Conservation (phyloP, 2,797 vertebrate genomes). For the Xenops minutus region DNA sequence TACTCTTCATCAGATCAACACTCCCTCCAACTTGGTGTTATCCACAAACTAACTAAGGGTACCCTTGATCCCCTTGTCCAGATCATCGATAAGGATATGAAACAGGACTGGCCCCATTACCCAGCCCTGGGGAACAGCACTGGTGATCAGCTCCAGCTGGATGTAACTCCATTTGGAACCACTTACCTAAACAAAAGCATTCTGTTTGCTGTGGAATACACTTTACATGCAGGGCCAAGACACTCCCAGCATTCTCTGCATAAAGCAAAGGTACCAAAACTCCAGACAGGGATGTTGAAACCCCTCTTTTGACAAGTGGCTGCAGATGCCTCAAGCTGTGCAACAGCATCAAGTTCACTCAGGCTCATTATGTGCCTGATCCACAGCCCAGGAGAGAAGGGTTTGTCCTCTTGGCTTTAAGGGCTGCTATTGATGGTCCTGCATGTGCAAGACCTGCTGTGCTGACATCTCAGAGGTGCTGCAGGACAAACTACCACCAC, state of each 20-base stretch:
- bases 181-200: not conserved
- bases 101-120: not conserved
- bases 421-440: not conserved
- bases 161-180: not conserved
- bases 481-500: not conserved
- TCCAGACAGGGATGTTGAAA: not conserved
- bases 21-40: not conserved
- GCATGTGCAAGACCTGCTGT: not conserved
- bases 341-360: not conserved
- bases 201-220: not conserved
- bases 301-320: not conserved
- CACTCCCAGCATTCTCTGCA: not conserved
- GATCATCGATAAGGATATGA: not conserved
- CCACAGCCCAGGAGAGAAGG: not conserved
- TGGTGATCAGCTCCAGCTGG: not conserved
- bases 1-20: not conserved
- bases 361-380: not conserved
- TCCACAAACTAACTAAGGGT: not conserved
- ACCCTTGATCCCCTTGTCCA: not conserved
- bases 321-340: not conserved
- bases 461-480: not conserved
- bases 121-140: not conserved
- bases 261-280: not conserved
- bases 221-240: not conserved
- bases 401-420: not conserved